phyloP scores from a whole-genome alignment of 1,140 invertebrate species.

The Drosophila tani region DNA sequence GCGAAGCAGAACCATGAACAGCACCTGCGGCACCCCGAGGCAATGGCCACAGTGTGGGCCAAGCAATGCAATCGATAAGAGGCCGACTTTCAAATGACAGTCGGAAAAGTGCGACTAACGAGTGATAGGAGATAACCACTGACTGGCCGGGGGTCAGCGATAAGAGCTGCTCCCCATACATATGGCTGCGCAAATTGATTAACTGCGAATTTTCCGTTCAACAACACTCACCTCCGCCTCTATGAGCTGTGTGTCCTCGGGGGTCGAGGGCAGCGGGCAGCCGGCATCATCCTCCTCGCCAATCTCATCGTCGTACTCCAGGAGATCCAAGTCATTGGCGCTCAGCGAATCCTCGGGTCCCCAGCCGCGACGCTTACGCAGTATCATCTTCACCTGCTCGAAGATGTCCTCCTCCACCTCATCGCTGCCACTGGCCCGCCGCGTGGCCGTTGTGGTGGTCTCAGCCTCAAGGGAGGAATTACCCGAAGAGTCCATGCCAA shows the following conservation, averaged over 20 bases:
- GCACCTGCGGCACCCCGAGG: conserved; percentile 11
- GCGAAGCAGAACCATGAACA: background rate
- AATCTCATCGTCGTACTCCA: conserved; percentile 79
- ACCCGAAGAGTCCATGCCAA: conserved; percentile 50
- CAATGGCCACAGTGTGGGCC: background rate
- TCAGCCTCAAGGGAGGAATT: conserved; percentile 51
- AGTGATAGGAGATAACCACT: conserved; percentile 44
- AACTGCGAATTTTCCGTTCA: conserved; percentile 8
- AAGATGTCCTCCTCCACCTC: conserved; percentile 78
- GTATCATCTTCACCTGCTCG: conserved; percentile 79
- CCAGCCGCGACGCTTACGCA: conserved; percentile 81
- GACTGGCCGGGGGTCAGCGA: conserved; percentile 46
- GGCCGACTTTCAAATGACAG: conserved; percentile 54
- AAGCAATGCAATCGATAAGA: conserved; percentile 37
- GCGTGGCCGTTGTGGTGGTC: conserved; percentile 41
- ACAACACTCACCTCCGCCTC: conserved; percentile 88
- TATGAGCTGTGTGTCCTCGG: conserved; percentile 92
- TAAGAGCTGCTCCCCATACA: conserved; percentile 24
- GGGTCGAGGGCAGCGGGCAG: conserved; percentile 93
- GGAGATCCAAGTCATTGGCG: conserved; percentile 69
- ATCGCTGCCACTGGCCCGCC: conserved; percentile 26
- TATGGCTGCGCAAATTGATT: conserved; percentile 32
- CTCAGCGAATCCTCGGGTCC: conserved; percentile 72
- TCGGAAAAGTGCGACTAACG: conserved; percentile 31
- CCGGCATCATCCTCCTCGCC: conserved; percentile 92